These are phyloP conservation scores for Eubucco bourcierii DNA, from an alignment of 2,113 vertebrate species.

Conservation along the genomic window DNA sequence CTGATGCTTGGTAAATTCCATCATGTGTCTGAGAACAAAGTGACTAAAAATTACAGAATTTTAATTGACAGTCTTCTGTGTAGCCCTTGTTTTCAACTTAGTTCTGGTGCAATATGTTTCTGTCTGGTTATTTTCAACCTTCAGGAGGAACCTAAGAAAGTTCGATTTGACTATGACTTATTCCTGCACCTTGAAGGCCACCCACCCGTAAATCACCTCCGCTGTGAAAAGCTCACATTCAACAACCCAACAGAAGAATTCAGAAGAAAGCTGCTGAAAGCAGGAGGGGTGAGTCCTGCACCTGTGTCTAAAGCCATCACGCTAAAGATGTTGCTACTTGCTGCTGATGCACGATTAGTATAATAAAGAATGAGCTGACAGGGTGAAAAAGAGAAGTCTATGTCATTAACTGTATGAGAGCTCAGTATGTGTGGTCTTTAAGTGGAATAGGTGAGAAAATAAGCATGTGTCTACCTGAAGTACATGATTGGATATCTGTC, in stretches of 20 bases:
- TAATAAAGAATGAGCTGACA: background rate
- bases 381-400: background rate
- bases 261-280: slow-evolving; percentile 88
- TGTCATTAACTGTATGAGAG: background rate
- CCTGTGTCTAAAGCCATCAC: slow-evolving; percentile 12
- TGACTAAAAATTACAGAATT: background rate
- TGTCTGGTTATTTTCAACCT: slow-evolving; percentile 63
- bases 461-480: background rate
- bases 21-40: background rate
- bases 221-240: slow-evolving; percentile 92
- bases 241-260: slow-evolving; percentile 92
- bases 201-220: slow-evolving; percentile 91
- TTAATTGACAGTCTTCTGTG: background rate
- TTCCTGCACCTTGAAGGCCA: slow-evolving; percentile 93
- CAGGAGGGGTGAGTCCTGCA: slow-evolving; percentile 83
- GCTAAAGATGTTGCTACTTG: background rate
- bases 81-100: background rate
- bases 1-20: background rate
- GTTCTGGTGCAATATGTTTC: slow-evolving; percentile 32
- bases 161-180: slow-evolving; percentile 92
- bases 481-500: background rate
- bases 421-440: background rate
- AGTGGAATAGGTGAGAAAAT: slow-evolving; percentile 13
- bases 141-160: slow-evolving; percentile 92
- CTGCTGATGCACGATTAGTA: background rate